These are phyloP conservation scores for Keiferia lycopersicella DNA, from an alignment of 2,888 invertebrate species.

Conservation along the genomic window DNA sequence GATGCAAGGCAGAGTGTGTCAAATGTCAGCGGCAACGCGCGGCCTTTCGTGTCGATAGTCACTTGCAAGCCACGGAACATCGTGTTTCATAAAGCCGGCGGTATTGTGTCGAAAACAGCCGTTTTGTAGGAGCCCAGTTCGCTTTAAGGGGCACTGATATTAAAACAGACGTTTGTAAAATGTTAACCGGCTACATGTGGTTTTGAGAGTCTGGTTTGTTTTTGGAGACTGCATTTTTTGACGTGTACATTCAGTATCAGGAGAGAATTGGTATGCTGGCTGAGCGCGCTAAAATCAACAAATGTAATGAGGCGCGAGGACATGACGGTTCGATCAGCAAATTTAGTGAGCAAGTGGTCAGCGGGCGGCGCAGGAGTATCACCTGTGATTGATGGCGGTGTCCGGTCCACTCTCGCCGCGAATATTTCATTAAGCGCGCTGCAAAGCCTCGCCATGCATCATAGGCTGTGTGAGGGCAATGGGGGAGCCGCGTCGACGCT, in stretches of 20 bases:
- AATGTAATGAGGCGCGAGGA: neutral
- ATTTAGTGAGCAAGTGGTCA: constrained; percentile 47
- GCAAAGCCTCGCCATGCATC: constrained; percentile 71
- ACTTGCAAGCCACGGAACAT: constrained; percentile 30
- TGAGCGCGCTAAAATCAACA: neutral
- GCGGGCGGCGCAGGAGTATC: constrained; percentile 54
- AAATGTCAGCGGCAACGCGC: constrained; percentile 36
- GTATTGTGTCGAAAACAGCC: constrained; percentile 23
- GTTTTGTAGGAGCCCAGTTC: constrained; percentile 9
- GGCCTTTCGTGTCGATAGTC: constrained; percentile 35
- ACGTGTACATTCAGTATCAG: neutral
- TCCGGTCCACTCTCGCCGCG: constrained; percentile 66
- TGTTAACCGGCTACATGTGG: neutral
- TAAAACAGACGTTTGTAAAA: constrained; percentile 21
- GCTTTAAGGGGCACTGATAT: constrained; percentile 18
- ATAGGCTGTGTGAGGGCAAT: constrained; percentile 56
- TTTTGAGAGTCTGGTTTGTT: constrained; percentile 1
- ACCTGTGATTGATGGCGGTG: constrained; percentile 72
- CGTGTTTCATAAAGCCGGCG: constrained; percentile 22
- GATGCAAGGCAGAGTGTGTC: constrained; percentile 36
- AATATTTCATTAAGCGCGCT: constrained; percentile 77
- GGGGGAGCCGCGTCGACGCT: constrained; percentile 64
- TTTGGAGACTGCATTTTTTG: neutral
- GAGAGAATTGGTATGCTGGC: neutral
- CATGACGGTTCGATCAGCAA: constrained; percentile 31